Percentiles rank a stretch among this genome's conserved stretches.
Evolutionary conservation across 2,113 vertebrate species (phyloP).

Genomic region (Sterrhoptilus dennistouni): DNA sequence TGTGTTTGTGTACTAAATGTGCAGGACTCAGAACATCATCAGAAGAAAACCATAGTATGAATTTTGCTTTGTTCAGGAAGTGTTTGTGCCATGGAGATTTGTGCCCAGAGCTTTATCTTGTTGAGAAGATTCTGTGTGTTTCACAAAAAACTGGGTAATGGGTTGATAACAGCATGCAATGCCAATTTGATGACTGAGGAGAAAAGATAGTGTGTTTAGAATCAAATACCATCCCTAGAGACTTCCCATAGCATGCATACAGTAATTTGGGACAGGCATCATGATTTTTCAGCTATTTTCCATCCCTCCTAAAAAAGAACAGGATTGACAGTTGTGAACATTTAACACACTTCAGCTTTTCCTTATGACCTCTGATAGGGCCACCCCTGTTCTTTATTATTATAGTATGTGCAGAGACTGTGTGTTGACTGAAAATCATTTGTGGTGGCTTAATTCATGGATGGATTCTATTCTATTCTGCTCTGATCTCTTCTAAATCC

Average conservation of each 20-base stretch:
- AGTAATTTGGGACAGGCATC: not conserved
- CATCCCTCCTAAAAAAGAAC: not conserved
- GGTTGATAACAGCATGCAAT: not conserved
- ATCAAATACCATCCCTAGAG: not conserved
- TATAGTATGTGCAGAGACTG: not conserved
- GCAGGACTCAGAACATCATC: not conserved
- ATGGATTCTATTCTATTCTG: not conserved
- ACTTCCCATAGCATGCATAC: accelerated
- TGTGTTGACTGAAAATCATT: slow-evolving; percentile 4
- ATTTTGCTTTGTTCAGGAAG: not conserved
- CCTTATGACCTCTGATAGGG: not conserved
- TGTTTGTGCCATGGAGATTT: not conserved
- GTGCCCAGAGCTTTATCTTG: not conserved
- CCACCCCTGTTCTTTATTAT: slow-evolving; percentile 12
- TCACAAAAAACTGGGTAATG: not conserved
- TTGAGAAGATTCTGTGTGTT: not conserved
- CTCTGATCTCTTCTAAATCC: not conserved
- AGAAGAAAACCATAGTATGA: not conserved
- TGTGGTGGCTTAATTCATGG: not conserved
- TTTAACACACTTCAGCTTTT: not conserved
- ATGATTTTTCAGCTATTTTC: not conserved
- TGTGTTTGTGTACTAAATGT: not conserved
- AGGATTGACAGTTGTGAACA: not conserved
- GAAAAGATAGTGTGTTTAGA: not conserved
- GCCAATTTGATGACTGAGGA: not conserved